Evolutionary conservation across 2,888 invertebrate genomes (phyloP), one percentile per base, ranked within the genome.

Genomic region (Sclerodermus sp.): DNA sequence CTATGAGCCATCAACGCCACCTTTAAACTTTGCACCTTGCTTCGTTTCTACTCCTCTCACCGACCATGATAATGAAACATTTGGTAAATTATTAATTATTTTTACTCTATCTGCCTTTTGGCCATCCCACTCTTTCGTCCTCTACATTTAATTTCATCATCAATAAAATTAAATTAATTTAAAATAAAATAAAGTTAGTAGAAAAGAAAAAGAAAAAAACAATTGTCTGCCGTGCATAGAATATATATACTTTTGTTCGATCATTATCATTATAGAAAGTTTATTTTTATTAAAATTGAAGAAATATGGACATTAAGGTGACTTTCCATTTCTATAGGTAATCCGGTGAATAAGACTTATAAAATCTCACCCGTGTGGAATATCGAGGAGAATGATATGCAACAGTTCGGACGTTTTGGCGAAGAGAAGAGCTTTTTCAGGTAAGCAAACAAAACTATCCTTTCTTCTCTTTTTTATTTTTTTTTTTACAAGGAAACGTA

Each of bases 321-420:
- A n/a, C 14, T 30, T 30, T 30, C 30, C 30, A 30, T 45, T 45
- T 1, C n/a, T 43, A 38, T 56, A 66, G 67, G 60, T 46, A 66
- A 69, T 49, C 46, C 65, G 40, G 48, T 57, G 18, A 64, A 60
- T 31, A 47, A 65, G 41, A 58, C 66, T 15, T 74, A 60, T 53
- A 56, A 66, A 45, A 64, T 72, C 65, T 65, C 72, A 9, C 60
- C 68, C 5, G 65, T 67, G 32, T 75, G 74, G 75, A 66, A 67
- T 55, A 57, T 64, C 17, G 66, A 64, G 23, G 69, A 74, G 52
- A 70, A 68, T 61, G 64, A 69, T 52, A 61, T 56, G 45, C 69
- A 70, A 45, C 66, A 66, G 42, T 51, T 71, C 50, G 65, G 63
- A 48, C 68, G 68, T 43, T 61, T 68, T 15, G 60, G 62, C 48